Evolutionary conservation across 2,797 vertebrate species (phyloP).

Genomic region (Orestias chungarensis): DNA sequence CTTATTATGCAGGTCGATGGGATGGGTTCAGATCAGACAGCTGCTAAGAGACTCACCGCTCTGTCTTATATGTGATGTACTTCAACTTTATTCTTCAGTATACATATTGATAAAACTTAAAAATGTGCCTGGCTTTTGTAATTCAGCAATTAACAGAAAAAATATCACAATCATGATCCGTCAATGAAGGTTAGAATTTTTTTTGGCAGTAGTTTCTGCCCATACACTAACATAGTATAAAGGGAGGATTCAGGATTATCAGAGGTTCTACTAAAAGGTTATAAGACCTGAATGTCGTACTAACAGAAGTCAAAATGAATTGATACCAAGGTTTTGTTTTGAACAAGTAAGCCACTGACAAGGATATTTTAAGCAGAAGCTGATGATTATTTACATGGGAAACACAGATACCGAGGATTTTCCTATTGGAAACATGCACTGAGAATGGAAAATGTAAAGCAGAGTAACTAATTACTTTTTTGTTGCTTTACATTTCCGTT

Average conservation of each 20-base stretch:
- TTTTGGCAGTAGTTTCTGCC: neutral
- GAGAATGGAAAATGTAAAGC: neutral
- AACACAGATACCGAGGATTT: neutral
- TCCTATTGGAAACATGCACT: neutral
- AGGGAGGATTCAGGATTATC: neutral
- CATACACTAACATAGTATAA: neutral
- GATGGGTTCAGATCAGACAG: constrained; percentile 26
- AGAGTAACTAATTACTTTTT: neutral
- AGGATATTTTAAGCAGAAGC: neutral
- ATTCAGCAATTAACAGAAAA: constrained; percentile 47
- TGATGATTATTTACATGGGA: neutral
- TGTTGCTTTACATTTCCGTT: neutral
- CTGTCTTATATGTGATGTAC: neutral
- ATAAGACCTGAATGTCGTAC: neutral
- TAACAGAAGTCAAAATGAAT: neutral
- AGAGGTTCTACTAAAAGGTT: neutral
- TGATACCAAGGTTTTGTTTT: neutral
- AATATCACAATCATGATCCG: constrained; percentile 60
- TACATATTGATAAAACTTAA: constrained; percentile 25
- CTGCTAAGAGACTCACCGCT: constrained; percentile 11
- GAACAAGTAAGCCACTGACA: neutral
- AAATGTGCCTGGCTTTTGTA: constrained; percentile 32
- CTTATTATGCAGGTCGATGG: constrained; percentile 54
- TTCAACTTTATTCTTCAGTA: constrained; percentile 9
- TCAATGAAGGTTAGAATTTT: constrained; percentile 46